Evolutionary conservation across 2,888 invertebrate genomes (phyloP).

Genomic region (Ormia ochracea): DNA sequence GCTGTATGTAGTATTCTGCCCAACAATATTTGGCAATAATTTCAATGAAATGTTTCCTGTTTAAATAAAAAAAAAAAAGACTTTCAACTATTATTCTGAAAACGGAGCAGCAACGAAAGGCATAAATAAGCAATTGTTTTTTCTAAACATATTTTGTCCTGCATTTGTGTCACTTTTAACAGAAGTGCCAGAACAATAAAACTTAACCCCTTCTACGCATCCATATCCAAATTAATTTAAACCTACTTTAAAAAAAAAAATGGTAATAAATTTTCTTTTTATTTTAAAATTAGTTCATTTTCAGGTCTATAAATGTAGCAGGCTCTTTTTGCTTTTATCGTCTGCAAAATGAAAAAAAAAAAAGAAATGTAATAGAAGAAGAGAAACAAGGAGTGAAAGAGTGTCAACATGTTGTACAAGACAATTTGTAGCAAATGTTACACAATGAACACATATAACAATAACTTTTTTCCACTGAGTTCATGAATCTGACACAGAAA

Average conservation of each 20-base stretch:
- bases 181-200: slow-evolving; percentile 1
- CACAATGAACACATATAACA: slow-evolving; percentile 50
- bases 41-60: too few species aligned
- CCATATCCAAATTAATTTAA: slow-evolving; percentile 23
- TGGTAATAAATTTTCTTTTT: slow-evolving; percentile 49
- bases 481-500: slow-evolving; percentile 33
- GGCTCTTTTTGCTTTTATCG: slow-evolving; percentile 4
- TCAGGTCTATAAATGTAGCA: slow-evolving; percentile 50
- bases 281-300: slow-evolving; percentile 50
- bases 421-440: slow-evolving; percentile 68
- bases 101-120: too few species aligned
- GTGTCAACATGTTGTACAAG: slow-evolving; percentile 67
- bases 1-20: too few species aligned
- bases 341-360: neutral
- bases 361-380: slow-evolving; percentile 32
- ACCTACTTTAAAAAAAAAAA: slow-evolving; percentile 17
- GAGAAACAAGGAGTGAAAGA: slow-evolving; percentile 54
- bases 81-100: too few species aligned
- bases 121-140: too few species aligned
- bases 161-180: neutral
- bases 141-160: neutral
- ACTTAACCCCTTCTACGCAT: slow-evolving; percentile 23
- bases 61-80: too few species aligned
- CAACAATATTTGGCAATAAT: too few species aligned
- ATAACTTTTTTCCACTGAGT: slow-evolving; percentile 3